Percentiles rank a stretch among this genome's conserved stretches.
These are phyloP conservation scores for Chionis minor DNA, from an alignment of 2,113 vertebrate species.

Conservation along the genomic window DNA sequence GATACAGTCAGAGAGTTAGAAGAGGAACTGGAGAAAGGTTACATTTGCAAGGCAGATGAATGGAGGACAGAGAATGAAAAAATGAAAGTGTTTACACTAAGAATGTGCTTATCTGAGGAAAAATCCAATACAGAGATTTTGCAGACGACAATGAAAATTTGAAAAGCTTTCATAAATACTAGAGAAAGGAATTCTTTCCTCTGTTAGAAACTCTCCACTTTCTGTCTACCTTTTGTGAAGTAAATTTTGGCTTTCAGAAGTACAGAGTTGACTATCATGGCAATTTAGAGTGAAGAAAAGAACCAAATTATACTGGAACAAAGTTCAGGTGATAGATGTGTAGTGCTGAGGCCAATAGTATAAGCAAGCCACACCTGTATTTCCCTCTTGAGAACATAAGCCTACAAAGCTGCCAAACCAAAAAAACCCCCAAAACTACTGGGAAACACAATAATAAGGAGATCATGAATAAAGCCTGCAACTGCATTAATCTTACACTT, in stretches of 20 bases:
- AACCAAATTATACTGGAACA: neutral
- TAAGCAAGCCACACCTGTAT: neutral
- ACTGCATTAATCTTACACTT: neutral
- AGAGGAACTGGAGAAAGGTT: neutral
- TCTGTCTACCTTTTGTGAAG: neutral
- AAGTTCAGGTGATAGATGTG: neutral
- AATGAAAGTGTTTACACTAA: neutral
- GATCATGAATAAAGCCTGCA: neutral
- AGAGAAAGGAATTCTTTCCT: neutral
- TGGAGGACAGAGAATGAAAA: neutral
- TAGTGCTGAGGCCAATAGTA: neutral
- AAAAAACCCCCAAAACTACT: neutral
- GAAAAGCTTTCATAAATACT: neutral
- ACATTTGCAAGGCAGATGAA: neutral
- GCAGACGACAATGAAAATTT: neutral
- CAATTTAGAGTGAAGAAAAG: neutral
- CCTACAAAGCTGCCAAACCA: neutral
- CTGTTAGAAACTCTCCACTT: neutral
- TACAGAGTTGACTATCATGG: neutral
- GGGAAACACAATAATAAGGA: neutral
- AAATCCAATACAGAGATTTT: neutral
- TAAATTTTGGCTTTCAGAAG: neutral
- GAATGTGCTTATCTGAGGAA: neutral
- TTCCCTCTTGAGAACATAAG: neutral
- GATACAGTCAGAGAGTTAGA: neutral